Conservation (phyloP, 1,140 invertebrate genomes). For the Hermatobates lingyangjiaoensis region DNA sequence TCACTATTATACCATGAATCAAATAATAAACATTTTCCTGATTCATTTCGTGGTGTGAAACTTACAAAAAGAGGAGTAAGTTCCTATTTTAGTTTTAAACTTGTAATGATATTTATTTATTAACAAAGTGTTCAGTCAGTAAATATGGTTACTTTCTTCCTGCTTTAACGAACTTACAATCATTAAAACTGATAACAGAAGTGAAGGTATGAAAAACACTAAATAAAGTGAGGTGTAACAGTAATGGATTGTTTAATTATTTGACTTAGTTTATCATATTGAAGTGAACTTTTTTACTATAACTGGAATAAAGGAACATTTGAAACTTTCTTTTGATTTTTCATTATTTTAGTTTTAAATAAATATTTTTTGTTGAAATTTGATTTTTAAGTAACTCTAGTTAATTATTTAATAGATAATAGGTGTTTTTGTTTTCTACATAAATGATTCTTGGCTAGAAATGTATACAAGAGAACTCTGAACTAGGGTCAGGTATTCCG, state of each 20-base stretch:
- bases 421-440: too few relatives aligned
- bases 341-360: too few relatives aligned
- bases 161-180: not conserved
- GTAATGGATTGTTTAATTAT: too few relatives aligned
- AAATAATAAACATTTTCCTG: not conserved
- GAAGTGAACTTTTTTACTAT: too few relatives aligned
- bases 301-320: too few relatives aligned
- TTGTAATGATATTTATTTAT: not conserved
- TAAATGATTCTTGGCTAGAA: not conserved
- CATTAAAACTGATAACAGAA: not conserved
- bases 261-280: too few relatives aligned
- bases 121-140: not conserved
- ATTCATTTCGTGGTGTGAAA: not conserved
- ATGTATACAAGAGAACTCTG: not conserved
- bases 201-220: not conserved
- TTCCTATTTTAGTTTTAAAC: not conserved
- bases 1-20: slow-evolving; percentile 4
- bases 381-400: too few relatives aligned
- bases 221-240: too few relatives aligned
- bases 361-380: too few relatives aligned
- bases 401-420: too few relatives aligned
- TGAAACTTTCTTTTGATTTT: too few relatives aligned
- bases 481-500: not conserved
- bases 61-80: not conserved
- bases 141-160: not conserved